These are phyloP conservation scores for Drosophila mettleri DNA, from an alignment of 2,888 invertebrate species.

Conservation along the genomic window DNA sequence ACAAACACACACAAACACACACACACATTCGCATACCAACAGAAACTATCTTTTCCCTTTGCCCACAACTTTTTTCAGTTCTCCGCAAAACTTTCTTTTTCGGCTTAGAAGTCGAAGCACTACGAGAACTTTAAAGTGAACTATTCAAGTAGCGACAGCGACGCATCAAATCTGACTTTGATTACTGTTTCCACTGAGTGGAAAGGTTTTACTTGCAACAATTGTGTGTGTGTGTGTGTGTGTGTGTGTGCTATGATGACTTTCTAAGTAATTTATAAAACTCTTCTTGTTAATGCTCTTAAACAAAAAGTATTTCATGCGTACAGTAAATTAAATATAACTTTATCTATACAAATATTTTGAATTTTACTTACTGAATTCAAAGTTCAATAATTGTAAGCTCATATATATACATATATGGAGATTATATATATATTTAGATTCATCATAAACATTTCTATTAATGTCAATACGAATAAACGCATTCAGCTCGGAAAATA, in stretches of 20 bases:
- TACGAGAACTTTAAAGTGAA: slow-evolving; percentile 54
- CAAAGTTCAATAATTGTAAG: too few relatives aligned
- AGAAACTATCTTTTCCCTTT: slow-evolving; percentile 13
- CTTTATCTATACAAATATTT: neutral
- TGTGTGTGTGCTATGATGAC: neutral
- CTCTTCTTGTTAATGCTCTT: neutral
- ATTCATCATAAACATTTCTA: neutral
- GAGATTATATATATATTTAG: too few relatives aligned
- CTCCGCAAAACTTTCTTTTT: slow-evolving; percentile 55
- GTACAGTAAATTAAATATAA: neutral
- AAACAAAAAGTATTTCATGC: neutral
- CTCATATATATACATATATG: too few relatives aligned
- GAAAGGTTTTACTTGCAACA: slow-evolving; percentile 23
- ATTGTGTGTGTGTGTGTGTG: slow-evolving; percentile 17
- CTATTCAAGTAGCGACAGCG: slow-evolving; percentile 41
- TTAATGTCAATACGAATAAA: neutral
- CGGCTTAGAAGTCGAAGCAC: slow-evolving; percentile 51
- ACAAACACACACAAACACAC: slow-evolving; percentile 24
- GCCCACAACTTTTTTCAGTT: slow-evolving; percentile 52
- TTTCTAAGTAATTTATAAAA: neutral
- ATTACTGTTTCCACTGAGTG: slow-evolving; percentile 48
- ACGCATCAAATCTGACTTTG: slow-evolving; percentile 66
- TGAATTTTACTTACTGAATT: too few relatives aligned
- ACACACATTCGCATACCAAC: neutral
- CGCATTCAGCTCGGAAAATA: neutral